These are phyloP conservation scores for Cecropterus lyciades DNA, from an alignment of 1,140 invertebrate species.

Conservation along the genomic window DNA sequence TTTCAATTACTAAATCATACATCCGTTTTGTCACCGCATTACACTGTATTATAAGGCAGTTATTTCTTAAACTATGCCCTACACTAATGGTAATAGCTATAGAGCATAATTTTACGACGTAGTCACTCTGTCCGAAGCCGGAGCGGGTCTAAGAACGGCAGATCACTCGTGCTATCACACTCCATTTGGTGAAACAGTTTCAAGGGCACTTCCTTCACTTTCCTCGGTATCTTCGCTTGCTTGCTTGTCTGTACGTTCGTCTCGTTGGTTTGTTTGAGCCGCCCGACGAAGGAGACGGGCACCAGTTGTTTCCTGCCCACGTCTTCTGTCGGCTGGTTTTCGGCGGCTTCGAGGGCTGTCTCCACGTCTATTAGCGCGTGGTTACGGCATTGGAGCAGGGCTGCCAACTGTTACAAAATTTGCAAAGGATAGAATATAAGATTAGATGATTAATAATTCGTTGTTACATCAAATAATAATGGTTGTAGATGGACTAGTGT, in stretches of 20 bases:
- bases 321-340: conserved; percentile 56
- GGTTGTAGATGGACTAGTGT: too few relatives aligned
- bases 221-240: conserved; percentile 37
- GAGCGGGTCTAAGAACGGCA: conserved; percentile 69
- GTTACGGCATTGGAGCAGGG: conserved; percentile 70
- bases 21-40: too few relatives aligned
- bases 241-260: conserved; percentile 31
- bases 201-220: conserved; percentile 68
- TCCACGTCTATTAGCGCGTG: conserved; percentile 76
- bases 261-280: conserved; percentile 33
- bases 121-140: conserved; percentile 75
- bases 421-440: too few relatives aligned
- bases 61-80: neutral
- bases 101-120: conserved; percentile 64
- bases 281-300: conserved; percentile 49
- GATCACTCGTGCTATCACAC: conserved; percentile 56
- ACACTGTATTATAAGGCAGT: too few relatives aligned
- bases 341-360: conserved; percentile 72
- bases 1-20: too few relatives aligned
- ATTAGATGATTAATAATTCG: too few relatives aligned
- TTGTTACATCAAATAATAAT: too few relatives aligned
- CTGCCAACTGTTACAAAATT: conserved; percentile 60
- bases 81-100: conserved; percentile 64
- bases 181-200: conserved; percentile 72
- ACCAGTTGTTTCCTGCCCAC: conserved; percentile 56